phyloP scores from a whole-genome alignment of 1,140 invertebrate genomes.

The Goniozus legneri region DNA sequence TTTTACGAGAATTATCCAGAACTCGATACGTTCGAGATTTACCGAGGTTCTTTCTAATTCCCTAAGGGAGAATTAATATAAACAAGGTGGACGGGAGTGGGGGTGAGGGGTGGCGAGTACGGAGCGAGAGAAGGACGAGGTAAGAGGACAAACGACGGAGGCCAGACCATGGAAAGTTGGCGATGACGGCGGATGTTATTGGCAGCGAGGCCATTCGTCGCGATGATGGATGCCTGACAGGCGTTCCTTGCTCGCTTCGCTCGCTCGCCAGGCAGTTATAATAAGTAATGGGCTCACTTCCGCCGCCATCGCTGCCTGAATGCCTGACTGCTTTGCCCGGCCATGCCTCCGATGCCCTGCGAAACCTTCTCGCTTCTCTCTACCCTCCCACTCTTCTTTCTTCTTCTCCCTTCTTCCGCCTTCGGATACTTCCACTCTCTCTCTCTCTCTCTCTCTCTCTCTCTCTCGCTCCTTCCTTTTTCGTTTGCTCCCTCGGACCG shows the following conservation, averaged over 20 bases:
- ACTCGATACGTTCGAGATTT: too few species aligned
- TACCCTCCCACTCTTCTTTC: constrained; percentile 16
- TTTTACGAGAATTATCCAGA: too few species aligned
- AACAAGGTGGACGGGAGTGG: too few species aligned
- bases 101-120: constrained; percentile 7
- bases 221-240: constrained; percentile 54
- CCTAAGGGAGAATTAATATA: not conserved
- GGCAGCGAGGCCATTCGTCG: constrained; percentile 46
- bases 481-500: not conserved
- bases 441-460: constrained; percentile 4
- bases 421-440: constrained; percentile 3
- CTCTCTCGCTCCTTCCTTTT: not conserved
- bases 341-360: constrained; percentile 34
- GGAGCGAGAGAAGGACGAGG: constrained; percentile 14
- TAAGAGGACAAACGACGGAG: constrained; percentile 18
- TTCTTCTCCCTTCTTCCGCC: constrained; percentile 8
- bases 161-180: constrained; percentile 44
- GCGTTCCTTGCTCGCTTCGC: constrained; percentile 40
- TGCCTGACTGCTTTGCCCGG: constrained; percentile 40
- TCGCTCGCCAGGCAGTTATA: constrained; percentile 52
- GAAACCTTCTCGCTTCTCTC: constrained; percentile 29
- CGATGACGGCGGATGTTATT: constrained; percentile 48
- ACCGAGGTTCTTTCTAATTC: not conserved
- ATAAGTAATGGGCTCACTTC: constrained; percentile 55
- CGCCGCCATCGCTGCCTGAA: constrained; percentile 52